Evolutionary conservation across 2,113 vertebrate species (phyloP).

Genomic region (Malurus cyaneus): DNA sequence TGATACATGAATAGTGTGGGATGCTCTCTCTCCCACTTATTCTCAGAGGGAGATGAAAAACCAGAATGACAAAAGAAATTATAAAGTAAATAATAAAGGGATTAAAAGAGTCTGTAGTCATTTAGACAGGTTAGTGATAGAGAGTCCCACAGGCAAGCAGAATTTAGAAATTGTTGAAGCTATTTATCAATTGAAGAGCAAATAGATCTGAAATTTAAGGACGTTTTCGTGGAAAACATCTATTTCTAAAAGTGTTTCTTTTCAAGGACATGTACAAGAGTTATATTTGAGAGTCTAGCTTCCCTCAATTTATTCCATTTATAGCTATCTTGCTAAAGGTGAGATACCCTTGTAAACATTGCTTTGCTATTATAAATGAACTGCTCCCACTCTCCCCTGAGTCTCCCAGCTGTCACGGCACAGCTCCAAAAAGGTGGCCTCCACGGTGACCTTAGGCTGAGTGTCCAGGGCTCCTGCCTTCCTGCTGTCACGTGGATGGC

Average conservation of each 20-base stretch:
- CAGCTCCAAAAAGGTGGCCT: neutral
- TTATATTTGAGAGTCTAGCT: neutral
- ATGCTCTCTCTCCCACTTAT: conserved; percentile 52
- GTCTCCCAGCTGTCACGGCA: neutral
- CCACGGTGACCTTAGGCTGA: neutral
- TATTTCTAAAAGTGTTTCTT: conserved; percentile 39
- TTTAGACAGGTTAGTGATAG: conserved; percentile 26
- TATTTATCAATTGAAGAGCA: neutral
- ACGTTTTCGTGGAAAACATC: conserved; percentile 13
- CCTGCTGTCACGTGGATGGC: accelerated
- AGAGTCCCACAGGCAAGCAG: neutral
- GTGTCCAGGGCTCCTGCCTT: neutral
- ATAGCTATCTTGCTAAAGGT: conserved; percentile 13
- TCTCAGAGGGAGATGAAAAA: conserved; percentile 55
- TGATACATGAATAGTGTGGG: conserved; percentile 50
- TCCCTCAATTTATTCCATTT: conserved; percentile 22
- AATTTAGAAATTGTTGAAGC: conserved; percentile 40
- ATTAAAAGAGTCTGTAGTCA: conserved; percentile 18
- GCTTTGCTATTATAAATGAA: conserved; percentile 2
- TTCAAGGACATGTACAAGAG: conserved; percentile 7
- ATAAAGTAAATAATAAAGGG: conserved; percentile 51
- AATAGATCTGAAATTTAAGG: conserved; percentile 28
- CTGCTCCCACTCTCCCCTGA: neutral
- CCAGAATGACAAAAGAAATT: conserved; percentile 45
- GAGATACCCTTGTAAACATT: conserved; percentile 13